Conservation (phyloP, 2,888 invertebrate genomes). For the Diarsia rubi region DNA sequence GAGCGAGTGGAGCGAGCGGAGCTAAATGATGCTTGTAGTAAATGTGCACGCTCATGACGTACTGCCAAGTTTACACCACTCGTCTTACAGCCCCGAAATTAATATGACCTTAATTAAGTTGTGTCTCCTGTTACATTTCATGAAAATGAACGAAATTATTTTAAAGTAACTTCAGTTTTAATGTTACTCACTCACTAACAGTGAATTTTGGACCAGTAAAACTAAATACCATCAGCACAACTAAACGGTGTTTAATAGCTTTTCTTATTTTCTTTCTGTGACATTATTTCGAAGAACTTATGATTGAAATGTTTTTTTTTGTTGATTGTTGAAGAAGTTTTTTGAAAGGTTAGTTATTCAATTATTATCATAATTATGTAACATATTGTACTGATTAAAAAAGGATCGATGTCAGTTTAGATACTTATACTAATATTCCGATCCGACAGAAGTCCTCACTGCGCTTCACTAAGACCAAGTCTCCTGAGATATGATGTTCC, state of each 20-base stretch:
- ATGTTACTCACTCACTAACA: neutral
- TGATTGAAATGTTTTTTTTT: neutral
- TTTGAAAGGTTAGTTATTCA: neutral
- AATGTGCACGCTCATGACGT: conserved; percentile 54
- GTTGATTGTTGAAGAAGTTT: neutral
- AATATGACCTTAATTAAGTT: conserved; percentile 20
- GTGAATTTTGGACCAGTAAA: neutral
- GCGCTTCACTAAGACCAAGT: neutral
- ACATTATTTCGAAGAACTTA: neutral
- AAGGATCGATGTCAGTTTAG: neutral
- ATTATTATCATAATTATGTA: neutral
- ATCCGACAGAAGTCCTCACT: neutral
- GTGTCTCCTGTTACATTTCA: neutral
- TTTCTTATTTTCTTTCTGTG: neutral
- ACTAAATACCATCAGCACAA: neutral
- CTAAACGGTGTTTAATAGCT: neutral
- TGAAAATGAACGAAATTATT: neutral
- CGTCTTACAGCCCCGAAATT: conserved; percentile 23
- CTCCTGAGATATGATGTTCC: neutral
- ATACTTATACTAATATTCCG: neutral
- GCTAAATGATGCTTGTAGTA: conserved; percentile 58
- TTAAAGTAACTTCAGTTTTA: neutral
- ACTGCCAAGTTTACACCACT: conserved; percentile 23
- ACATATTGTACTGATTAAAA: neutral
- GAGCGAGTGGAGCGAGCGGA: conserved; percentile 41